These are phyloP conservation scores for Sisyra terminalis DNA, from an alignment of 2,888 invertebrate genomes.

Conservation along the genomic window DNA sequence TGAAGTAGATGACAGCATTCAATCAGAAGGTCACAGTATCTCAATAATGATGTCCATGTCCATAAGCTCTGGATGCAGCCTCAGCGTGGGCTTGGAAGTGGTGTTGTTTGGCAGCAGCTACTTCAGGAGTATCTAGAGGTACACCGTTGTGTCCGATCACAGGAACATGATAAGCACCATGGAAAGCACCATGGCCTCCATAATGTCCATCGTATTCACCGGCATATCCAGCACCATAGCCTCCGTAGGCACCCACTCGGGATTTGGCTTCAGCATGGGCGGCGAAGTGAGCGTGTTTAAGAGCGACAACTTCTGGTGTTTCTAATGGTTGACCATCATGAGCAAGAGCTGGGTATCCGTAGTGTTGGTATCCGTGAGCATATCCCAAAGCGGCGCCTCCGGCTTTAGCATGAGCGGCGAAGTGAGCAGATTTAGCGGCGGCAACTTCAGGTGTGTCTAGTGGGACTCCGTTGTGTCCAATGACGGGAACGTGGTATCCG, in stretches of 20 bases:
- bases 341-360: constrained; percentile 3
- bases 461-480: constrained; percentile 8
- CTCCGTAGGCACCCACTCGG: neutral
- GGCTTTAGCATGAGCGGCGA: constrained; percentile 7
- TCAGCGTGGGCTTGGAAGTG: constrained; percentile 9
- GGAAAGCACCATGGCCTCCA: constrained; percentile 9
- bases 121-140: constrained; percentile 11
- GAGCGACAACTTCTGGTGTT: constrained; percentile 10
- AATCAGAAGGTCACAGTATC: constrained; percentile 1
- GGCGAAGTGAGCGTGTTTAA: constrained; percentile 9
- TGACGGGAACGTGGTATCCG: constrained; percentile 2
- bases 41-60: constrained; percentile 4
- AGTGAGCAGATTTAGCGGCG: constrained; percentile 7
- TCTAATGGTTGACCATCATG: constrained; percentile 8
- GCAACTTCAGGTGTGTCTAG: constrained; percentile 8
- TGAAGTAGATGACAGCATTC: constrained; percentile 4
- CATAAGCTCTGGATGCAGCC: constrained; percentile 8
- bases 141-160: constrained; percentile 19
- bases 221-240: neutral
- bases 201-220: neutral
- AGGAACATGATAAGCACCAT: constrained; percentile 27
- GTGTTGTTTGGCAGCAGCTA: constrained; percentile 8
- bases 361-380: constrained; percentile 5
- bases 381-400: neutral
- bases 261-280: constrained; percentile 8